Evolutionary conservation across 1,140 invertebrate species (phyloP), one percentile per base, ranked within the genome.

Genomic region (Muscidifurax raptorellus): DNA sequence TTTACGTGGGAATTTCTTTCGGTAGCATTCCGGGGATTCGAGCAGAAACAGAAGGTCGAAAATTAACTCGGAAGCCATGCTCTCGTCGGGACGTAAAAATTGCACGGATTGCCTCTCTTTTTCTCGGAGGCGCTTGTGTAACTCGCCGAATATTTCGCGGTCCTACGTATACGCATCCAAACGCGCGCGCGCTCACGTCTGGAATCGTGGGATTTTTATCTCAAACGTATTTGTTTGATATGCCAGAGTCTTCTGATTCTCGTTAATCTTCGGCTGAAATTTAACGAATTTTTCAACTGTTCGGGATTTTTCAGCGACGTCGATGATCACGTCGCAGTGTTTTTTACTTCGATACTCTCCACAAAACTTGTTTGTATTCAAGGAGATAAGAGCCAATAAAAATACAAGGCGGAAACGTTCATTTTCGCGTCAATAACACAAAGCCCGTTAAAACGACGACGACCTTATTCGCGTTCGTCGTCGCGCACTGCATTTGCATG

Each of bases 401-500:
- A n/a, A n/a, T n/a, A n/a, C n/a, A n/a, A n/a, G n/a, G n/a, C n/a
- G n/a, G 36, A 44, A 27, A 30, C 40, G 72, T 22, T 15, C 2
- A 44, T 75, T 75, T 44, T 75, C 59, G 78, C 52, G 83, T 85
- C 76, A 87, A 87, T 87, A 86, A 85, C 69, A 40, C 36, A 85
- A 85, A 71, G 85, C 67, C 82, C 74, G 86, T 84, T 87, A 88
- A 89, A 88, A 47, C 67, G 47, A 30, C 67, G 64, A 75, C 88
- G 88, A 86, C 87, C 89, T 87, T 90, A 89, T 89, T 90, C 86
- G 78, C 84, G 83, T 82, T 87, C 66, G 44, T 22, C 52, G 10
- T 59, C 30, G 76, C 71, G 76, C 85, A 59, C 52, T 59, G 86
- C 77, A 90, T 90, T 89, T 90, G 85, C 87, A 90, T 87, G 88